phyloP scores from a whole-genome alignment of 1,140 invertebrate genomes.

The Heliothis subflexa region DNA sequence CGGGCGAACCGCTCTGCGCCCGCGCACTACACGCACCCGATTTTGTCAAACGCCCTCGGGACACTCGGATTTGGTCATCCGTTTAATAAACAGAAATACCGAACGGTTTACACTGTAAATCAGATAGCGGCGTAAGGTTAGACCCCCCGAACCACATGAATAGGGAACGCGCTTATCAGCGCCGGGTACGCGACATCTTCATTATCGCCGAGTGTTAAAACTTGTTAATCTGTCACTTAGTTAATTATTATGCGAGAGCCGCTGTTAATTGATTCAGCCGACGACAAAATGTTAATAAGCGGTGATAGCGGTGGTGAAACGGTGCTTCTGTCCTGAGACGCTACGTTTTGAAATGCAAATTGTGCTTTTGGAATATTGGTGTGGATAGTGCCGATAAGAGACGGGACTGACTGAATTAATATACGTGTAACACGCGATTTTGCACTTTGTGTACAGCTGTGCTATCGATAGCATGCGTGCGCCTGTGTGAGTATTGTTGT shows the following conservation, averaged over 20 bases:
- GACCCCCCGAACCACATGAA: slow-evolving; percentile 54
- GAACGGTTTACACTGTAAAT: slow-evolving; percentile 40
- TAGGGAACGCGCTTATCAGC: slow-evolving; percentile 64
- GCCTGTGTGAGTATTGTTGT: not conserved
- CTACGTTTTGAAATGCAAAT: slow-evolving; percentile 80
- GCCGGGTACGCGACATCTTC: slow-evolving; percentile 75
- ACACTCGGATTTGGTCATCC: slow-evolving; percentile 42
- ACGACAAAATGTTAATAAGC: slow-evolving; percentile 84
- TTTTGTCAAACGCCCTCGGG: slow-evolving; percentile 63
- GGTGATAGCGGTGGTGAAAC: slow-evolving; percentile 68
- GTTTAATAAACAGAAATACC: slow-evolving; percentile 38
- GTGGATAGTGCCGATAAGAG: slow-evolving; percentile 68
- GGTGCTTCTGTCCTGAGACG: slow-evolving; percentile 58
- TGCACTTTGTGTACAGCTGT: slow-evolving; percentile 56
- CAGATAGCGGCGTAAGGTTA: slow-evolving; percentile 31
- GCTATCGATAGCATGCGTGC: slow-evolving; percentile 1
- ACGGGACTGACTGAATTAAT: slow-evolving; percentile 67
- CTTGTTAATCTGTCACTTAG: slow-evolving; percentile 81
- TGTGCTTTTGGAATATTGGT: slow-evolving; percentile 68
- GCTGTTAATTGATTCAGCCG: slow-evolving; percentile 79
- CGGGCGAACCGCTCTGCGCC: slow-evolving; percentile 38
- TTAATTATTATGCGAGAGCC: slow-evolving; percentile 80
- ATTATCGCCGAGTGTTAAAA: slow-evolving; percentile 82
- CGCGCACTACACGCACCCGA: slow-evolving; percentile 51
- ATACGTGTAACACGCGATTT: slow-evolving; percentile 66